phyloP scores from a whole-genome alignment of 2,888 invertebrate genomes.

The Belgica antarctica region DNA sequence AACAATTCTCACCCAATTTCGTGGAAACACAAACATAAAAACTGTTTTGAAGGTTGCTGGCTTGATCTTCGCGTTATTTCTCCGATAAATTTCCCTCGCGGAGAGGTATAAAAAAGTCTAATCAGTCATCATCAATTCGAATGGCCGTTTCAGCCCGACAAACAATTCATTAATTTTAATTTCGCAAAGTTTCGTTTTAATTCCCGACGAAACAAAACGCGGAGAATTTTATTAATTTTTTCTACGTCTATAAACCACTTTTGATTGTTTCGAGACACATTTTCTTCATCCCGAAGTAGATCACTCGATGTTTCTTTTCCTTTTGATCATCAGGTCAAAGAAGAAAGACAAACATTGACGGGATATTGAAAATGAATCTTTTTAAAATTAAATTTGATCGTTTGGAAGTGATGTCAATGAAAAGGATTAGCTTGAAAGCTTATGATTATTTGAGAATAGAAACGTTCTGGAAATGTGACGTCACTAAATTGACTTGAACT shows the following conservation, averaged over 20 bases:
- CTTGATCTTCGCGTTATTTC: no score
- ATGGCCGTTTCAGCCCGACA: background rate
- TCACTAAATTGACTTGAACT: no score
- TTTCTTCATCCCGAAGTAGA: background rate
- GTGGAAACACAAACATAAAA: background rate
- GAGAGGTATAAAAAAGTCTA: no score
- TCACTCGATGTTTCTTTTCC: no score
- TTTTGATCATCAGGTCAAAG: no score
- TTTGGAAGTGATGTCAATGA: no score
- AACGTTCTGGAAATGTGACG: no score
- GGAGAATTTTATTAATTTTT: slow-evolving; percentile 11
- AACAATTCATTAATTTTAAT: slow-evolving; percentile 3
- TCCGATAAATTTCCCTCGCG: slow-evolving; percentile 1
- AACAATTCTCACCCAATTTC: slow-evolving; percentile 1
- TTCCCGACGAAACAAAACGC: background rate
- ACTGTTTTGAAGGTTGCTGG: background rate
- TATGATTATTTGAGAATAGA: no score
- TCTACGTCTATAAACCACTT: slow-evolving; percentile 8
- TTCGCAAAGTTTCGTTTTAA: slow-evolving; percentile 4
- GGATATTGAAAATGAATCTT: no score
- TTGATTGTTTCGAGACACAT: background rate
- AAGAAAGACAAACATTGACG: no score
- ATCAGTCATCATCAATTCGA: background rate
- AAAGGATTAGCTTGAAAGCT: no score
- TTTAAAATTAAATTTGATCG: no score